These are phyloP conservation scores for Sylvilagus bachmani DNA, from an alignment of 2,113 vertebrate species.

Conservation along the genomic window DNA sequence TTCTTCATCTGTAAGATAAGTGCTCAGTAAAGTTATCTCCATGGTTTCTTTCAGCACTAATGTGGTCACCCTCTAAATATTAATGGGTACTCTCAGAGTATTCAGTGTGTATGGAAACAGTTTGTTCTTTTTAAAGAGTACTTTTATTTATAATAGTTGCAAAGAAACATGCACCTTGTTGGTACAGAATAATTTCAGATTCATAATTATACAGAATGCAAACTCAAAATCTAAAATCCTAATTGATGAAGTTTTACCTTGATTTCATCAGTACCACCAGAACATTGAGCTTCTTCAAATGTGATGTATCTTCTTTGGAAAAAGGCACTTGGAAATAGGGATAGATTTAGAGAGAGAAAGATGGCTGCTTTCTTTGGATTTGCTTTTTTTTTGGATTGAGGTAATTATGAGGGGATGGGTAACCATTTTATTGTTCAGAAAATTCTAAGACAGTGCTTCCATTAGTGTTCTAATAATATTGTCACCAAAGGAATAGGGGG, in stretches of 20 bases:
- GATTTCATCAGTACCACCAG: neutral
- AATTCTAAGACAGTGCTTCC: neutral
- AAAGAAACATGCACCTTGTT: neutral
- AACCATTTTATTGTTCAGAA: neutral
- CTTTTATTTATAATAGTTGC: neutral
- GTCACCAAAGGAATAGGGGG: neutral
- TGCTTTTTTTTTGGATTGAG: too few relatives aligned
- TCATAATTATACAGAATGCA: neutral
- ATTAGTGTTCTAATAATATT: neutral
- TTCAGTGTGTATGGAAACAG: neutral
- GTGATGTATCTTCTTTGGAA: neutral
- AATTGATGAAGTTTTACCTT: neutral
- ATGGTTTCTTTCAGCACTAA: neutral
- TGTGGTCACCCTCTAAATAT: neutral
- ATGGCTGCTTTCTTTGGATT: too few relatives aligned
- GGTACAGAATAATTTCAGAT: neutral
- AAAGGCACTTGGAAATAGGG: rapidly evolving
- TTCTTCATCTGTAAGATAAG: neutral
- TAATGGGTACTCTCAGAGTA: neutral
- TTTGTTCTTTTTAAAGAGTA: neutral
- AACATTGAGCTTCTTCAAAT: neutral
- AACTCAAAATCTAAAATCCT: neutral
- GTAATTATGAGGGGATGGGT: neutral
- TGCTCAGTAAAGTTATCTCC: neutral
- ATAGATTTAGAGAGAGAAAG: rapidly evolving